Conservation (phyloP, 2,797 vertebrate genomes). For the Tapirus indicus region DNA sequence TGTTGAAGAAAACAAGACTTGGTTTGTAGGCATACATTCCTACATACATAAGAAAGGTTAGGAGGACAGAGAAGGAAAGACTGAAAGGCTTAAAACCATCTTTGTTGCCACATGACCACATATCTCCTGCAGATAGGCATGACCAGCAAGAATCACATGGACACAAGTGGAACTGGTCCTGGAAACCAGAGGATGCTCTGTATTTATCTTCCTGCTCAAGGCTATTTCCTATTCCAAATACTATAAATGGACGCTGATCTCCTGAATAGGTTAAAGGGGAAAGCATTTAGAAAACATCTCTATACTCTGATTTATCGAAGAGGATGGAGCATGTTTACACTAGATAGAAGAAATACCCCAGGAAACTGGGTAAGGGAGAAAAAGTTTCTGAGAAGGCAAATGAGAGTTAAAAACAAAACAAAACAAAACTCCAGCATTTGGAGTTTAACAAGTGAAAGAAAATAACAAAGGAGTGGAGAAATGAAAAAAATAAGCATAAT, state of each 20-base stretch:
- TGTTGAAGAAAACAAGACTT: not conserved
- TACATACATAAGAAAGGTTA: not conserved
- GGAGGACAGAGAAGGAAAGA: not conserved
- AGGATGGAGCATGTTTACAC: not conserved
- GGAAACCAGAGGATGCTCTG: not conserved
- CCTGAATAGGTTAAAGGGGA: not conserved
- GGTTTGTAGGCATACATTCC: not conserved
- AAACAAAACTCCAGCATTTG: not conserved
- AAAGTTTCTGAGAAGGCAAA: not conserved
- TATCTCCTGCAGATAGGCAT: rapidly evolving
- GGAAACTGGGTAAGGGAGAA: not conserved
- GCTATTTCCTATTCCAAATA: not conserved
- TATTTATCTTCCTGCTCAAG: not conserved
- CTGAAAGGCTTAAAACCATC: not conserved
- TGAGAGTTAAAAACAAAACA: not conserved
- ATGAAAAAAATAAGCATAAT: not conserved
- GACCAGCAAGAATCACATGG: not conserved
- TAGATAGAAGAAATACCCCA: not conserved
- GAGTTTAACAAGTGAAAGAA: not conserved
- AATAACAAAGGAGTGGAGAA: not conserved
- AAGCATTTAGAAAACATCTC: not conserved
- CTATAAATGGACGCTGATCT: not conserved
- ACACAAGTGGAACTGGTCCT: not conserved
- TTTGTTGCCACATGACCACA: not conserved
- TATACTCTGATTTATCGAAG: slow-evolving; percentile 3